Base-by-base conservation (phyloP, 92 coral and sea anemone genomes). In the Diadumene lineata region DNA sequence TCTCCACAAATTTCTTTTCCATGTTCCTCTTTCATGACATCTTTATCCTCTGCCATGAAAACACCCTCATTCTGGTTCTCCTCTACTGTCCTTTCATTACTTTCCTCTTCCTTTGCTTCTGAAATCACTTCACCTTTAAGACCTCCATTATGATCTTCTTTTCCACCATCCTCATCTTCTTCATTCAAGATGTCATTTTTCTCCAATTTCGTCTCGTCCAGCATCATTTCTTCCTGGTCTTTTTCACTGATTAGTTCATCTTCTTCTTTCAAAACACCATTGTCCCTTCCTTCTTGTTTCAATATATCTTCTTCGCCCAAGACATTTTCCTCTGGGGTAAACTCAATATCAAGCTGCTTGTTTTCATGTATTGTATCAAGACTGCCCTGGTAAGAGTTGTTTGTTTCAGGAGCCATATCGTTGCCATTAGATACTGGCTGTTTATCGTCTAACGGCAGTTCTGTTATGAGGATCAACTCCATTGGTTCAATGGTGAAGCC, bases 301-400 rank as follows among this genome's bases (percentile, higher is more conserved):
- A 24, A 22, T 76, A 43, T 43, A 19, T 79, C 72, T 66, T 27
- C 64, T 64, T 69, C 56, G 32, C 38, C 69, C 9, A 68, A 51
- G 17, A 19, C 1, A 18, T 32, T 24, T 7, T 33, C 29, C 21
- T 16, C 23, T 15, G 80, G 75, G 0, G 72, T 38, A 25, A 7
- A 33, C 28, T 66, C n/a, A 28, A 66, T 70, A 56, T 84, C 75
- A 9, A 91, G 34, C 43, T 69, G 87, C 58, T 84, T 76, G 43
- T 76, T 80, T 31, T 91, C 97, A 16, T 75, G 87, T 57, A 91
- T 91, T 24, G 97, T 80, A 57, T 74, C 84, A 23, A 91, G 82
- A 57, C 74, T 88, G 43, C 69, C 70, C 18, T 68, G 34, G 13
- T 46, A 27, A 1, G 84, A 66, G 27, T 78, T 58, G 43, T 70